Base-by-base conservation (phyloP, 2,888 invertebrate genomes). In the Neoitamus cyanurus region DNA sequence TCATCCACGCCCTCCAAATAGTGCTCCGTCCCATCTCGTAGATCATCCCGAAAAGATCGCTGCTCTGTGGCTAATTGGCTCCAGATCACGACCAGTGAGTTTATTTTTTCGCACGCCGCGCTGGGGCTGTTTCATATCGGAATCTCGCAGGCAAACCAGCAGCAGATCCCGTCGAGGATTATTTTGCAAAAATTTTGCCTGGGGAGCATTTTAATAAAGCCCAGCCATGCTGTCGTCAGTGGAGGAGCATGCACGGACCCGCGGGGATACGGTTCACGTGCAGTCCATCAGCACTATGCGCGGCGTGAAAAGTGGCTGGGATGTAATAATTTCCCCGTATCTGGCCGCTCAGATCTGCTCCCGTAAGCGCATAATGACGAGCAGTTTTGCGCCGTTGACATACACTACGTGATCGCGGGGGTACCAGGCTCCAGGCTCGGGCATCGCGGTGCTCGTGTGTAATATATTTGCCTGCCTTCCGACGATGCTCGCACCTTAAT, bases 231-330 rank as follows among this genome's bases (percentile, higher is more conserved):
- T n/a, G 42, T 15, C 42, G 42, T n/a, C 42, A 13, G n/a, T n/a
- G n/a, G 42, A 13, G 42, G 7, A 5, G 36, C 1, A 36, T 36
- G 36, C 36, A 36, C 6, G 36, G 36, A 36, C 3, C 36, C 36
- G 36, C 36, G 36, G 36, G 42, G n/a, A 70, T 25, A 28, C 7
- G 13, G 37, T 46, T 73, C 84, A 84, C 72, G 82, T 84, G 75
- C 58, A 73, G 73, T 83, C 37, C 84, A 58, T 82, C 84, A 82
- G 20, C 58, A 73, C 73, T 83, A 13, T 82, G 70, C 58, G 84
- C 58, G 84, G 77, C 46, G 77, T 77, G 77, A 77, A 77, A 77
- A 77, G 42, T 77, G 77, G 42, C 28, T 36, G 42, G 37, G 82
- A 82, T 75, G 37, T 15, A 73, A 68, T 75, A 75, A 68, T 83